Base-by-base conservation (phyloP, 2,113 vertebrate genomes). In the Chaetops frenatus region DNA sequence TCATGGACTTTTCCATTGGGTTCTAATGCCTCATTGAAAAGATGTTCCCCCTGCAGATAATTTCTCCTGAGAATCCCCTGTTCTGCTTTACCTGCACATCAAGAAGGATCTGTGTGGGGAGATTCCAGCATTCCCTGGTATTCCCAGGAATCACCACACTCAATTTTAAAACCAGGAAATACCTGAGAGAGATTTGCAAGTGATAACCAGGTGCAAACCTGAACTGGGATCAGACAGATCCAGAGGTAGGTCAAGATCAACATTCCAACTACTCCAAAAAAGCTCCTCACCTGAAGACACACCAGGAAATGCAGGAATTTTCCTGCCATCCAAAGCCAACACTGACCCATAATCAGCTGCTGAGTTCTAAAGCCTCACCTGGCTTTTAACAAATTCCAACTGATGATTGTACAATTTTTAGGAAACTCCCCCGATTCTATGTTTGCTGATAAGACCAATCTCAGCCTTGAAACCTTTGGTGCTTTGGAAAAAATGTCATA, bases 401-500 rank as follows among this genome's bases (percentile, higher is more conserved):
- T 5, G 2, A 16, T 25, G 11, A 12, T 2, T 36, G 13, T 8
- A 20, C 2, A 1, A 33, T 35, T 48, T 82, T 36, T 35, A 7
- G 25, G 54, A 19, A 15, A 15, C 3, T 70, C 17, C 66, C 65
- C 70, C 29, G 6, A 8, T n/a, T 27, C 40, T n/a, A 9, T 7
- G n/a, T n/a, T 69, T 86, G 28, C 73, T 69, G 73, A n/a, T 28
- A 69, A 60, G 8, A 69, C 8, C 45, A 11, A 86, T 44, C 54
- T 19, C 9, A 6, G 18, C 45, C 45, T 60, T 3, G 0, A 53
- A 60, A 54, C 22, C 47, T 36, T 53, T 0, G 0, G 10, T 53
- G 47, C 47, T 53, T 62, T 47, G 16, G 23, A 23, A n/a, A 79
- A 54, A 87, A 61, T 6, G 4, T 5, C 40, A 70, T 4, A 38